Conservation (phyloP, 1,140 invertebrate species). For the Sesamia nonagrioides region DNA sequence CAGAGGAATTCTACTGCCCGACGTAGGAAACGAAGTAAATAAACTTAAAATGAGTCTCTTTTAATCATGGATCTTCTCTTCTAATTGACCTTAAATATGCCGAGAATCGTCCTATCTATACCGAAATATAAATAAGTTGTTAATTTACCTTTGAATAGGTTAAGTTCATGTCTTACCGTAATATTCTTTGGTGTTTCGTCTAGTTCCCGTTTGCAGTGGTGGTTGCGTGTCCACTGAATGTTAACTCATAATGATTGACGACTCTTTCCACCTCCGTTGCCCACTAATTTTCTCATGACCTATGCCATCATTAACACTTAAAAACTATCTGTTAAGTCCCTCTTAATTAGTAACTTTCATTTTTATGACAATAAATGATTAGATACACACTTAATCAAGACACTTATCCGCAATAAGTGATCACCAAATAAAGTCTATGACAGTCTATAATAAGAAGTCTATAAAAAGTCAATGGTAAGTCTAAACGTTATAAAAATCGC, state of each 20-base stretch:
- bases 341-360: conserved; percentile 46
- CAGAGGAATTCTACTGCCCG: too few relatives aligned
- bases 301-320: conserved; percentile 66
- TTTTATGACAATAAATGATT: conserved; percentile 46
- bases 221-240: conserved; percentile 59
- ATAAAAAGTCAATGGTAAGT: conserved; percentile 44
- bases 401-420: conserved; percentile 40
- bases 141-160: too few relatives aligned
- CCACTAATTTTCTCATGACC: conserved; percentile 61
- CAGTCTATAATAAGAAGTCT: conserved; percentile 16
- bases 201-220: conserved; percentile 26
- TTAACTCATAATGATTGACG: conserved; percentile 67
- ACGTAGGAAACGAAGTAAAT: too few relatives aligned
- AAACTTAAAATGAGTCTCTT: too few relatives aligned
- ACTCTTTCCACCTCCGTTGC: conserved; percentile 56
- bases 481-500: conserved; percentile 67
- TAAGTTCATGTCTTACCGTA: not conserved
- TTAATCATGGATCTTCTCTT: too few relatives aligned
- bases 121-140: too few relatives aligned
- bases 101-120: too few relatives aligned
- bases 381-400: conserved; percentile 47
- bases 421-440: conserved; percentile 37
- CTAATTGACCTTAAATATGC: too few relatives aligned
- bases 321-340: conserved; percentile 49
- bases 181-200: conserved; percentile 36